A percentile compares a stretch with the other conserved stretches of the same genome.
These are phyloP conservation scores for Halocaridina rubra DNA, from an alignment of 2,888 invertebrate genomes.

Conservation along the genomic window DNA sequence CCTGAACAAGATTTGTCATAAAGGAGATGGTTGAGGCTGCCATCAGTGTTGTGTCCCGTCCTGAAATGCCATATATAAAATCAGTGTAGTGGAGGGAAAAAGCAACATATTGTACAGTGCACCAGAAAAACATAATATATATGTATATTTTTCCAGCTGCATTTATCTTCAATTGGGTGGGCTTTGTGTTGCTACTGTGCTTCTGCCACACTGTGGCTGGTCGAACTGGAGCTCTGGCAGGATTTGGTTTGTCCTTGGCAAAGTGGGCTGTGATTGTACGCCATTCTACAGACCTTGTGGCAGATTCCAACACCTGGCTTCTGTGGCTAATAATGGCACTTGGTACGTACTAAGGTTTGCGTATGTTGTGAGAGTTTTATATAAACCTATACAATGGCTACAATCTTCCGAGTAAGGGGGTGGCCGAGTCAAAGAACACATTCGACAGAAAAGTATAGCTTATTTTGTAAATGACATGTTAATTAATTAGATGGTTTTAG, in stretches of 20 bases:
- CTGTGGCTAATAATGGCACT: constrained; percentile 94
- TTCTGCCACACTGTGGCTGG: constrained; percentile 95
- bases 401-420: background rate
- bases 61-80: too few relatives aligned
- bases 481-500: background rate
- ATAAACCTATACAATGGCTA: background rate
- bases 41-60: too few relatives aligned
- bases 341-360: constrained; percentile 74
- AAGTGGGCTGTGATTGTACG: constrained; percentile 96
- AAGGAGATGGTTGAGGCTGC: too few relatives aligned
- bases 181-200: constrained; percentile 90
- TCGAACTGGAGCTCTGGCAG: constrained; percentile 90
- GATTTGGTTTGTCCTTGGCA: constrained; percentile 90
- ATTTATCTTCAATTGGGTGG: constrained; percentile 96
- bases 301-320: constrained; percentile 89
- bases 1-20: too few relatives aligned
- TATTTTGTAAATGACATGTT: background rate
- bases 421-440: background rate
- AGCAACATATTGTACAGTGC: too few relatives aligned
- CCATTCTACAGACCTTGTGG: constrained; percentile 87
- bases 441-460: background rate
- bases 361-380: background rate
- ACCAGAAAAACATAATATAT: too few relatives aligned
- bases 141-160: constrained; percentile 75
- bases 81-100: too few relatives aligned